A percentile compares a stretch with the other conserved stretches of the same genome.
These are phyloP conservation scores for Eulithis testata DNA, from an alignment of 2,888 invertebrate species.

Conservation along the genomic window DNA sequence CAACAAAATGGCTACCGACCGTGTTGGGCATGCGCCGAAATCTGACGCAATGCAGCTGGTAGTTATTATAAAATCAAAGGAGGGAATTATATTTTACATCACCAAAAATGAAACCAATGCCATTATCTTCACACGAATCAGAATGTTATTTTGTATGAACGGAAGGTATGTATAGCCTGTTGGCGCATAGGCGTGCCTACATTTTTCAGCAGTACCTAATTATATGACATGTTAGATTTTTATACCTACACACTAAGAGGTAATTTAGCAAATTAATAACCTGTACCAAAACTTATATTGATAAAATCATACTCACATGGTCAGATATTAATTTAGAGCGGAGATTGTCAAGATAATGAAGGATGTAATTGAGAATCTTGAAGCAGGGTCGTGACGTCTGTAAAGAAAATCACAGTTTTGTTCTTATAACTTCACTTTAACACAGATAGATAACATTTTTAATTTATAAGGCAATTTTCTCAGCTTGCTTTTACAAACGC, in stretches of 20 bases:
- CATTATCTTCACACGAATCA: too few species aligned
- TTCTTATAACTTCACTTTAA: neutral
- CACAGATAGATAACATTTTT: neutral
- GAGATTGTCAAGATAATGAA: slow-evolving; percentile 60
- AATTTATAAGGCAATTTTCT: neutral
- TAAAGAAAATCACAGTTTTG: slow-evolving; percentile 33
- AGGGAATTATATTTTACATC: neutral
- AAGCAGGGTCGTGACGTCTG: slow-evolving; percentile 73
- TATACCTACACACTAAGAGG: too few species aligned
- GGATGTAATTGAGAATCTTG: slow-evolving; percentile 51
- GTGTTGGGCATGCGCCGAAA: slow-evolving; percentile 18
- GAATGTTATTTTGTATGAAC: too few species aligned
- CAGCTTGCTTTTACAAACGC: neutral
- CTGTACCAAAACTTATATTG: neutral
- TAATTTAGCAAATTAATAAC: neutral
- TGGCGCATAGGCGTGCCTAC: too few species aligned
- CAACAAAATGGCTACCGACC: slow-evolving; percentile 37
- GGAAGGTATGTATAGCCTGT: too few species aligned
- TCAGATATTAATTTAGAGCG: slow-evolving; percentile 43
- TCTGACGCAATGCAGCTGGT: slow-evolving; percentile 12
- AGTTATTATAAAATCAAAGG: neutral
- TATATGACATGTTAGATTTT: too few species aligned
- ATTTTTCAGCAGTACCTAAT: too few species aligned
- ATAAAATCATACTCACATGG: slow-evolving; percentile 67
- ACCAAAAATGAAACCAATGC: too few species aligned